Conservation (phyloP, 2,797 vertebrate species). For the Pseudopleuronectes americanus region DNA sequence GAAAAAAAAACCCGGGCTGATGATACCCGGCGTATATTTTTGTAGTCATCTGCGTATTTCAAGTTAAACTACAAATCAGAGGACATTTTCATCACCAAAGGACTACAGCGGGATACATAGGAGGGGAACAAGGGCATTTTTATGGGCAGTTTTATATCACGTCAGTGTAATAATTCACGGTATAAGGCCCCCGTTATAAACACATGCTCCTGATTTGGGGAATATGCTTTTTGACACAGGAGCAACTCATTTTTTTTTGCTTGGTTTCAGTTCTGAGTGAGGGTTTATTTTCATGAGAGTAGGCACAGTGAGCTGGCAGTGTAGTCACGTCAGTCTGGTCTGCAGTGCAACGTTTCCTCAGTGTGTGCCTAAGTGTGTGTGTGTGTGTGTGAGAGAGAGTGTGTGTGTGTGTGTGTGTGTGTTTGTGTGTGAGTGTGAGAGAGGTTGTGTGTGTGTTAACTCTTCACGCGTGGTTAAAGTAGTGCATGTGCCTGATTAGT, state of each 20-base stretch:
- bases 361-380: not conserved
- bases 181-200: constrained; percentile 7
- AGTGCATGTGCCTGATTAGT: constrained; percentile 71
- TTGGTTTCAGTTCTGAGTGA: constrained; percentile 52
- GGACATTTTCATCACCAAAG: constrained; percentile 70
- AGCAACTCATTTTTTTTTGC: constrained; percentile 21
- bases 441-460: constrained; percentile 38
- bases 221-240: constrained; percentile 34
- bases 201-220: constrained; percentile 51
- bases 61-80: constrained; percentile 80
- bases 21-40: constrained; percentile 73
- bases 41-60: constrained; percentile 78
- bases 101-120: constrained; percentile 36
- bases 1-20: constrained; percentile 55
- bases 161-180: constrained; percentile 25
- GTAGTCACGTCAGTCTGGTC: constrained; percentile 77
- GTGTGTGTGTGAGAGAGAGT: constrained; percentile 11
- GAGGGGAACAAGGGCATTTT: constrained; percentile 31
- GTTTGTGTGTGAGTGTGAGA: constrained; percentile 15
- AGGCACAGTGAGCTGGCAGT: constrained; percentile 68
- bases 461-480: constrained; percentile 66
- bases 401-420: constrained; percentile 28
- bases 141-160: constrained; percentile 37
- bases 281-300: constrained; percentile 59
- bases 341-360: constrained; percentile 78